Percentiles rank a stretch among this genome's conserved stretches.
These are phyloP conservation scores for Archivesica marissinica DNA, from an alignment of 1,140 invertebrate species.

Conservation along the genomic window DNA sequence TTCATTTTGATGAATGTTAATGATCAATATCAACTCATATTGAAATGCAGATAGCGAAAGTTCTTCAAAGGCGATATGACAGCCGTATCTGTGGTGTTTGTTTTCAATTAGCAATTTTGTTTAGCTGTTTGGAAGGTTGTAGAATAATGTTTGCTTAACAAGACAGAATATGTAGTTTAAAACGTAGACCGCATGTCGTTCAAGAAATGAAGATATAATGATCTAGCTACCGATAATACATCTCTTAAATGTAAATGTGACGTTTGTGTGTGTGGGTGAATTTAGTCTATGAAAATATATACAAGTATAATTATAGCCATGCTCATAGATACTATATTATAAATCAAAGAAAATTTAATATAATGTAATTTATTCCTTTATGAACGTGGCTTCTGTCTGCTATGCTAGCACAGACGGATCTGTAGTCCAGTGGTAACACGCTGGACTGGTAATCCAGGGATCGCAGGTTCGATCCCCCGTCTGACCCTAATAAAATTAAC, in stretches of 20 bases:
- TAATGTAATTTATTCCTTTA: too few relatives aligned
- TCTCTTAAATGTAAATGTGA: not conserved
- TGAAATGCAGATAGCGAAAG: conserved; percentile 11
- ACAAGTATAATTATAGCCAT: too few relatives aligned
- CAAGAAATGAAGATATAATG: not conserved
- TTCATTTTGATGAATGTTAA: conserved; percentile 29
- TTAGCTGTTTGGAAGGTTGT: not conserved
- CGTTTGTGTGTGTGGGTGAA: not conserved
- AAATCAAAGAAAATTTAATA: too few relatives aligned
- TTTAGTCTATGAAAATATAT: not conserved
- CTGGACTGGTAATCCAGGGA: too few relatives aligned
- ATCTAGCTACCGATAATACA: not conserved
- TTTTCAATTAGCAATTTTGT: conserved; percentile 49
- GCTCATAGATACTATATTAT: too few relatives aligned
- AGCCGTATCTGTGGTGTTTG: conserved; percentile 32
- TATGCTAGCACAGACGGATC: too few relatives aligned
- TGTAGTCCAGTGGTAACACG: too few relatives aligned
- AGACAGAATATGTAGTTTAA: not conserved
- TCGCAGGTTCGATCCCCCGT: too few relatives aligned
- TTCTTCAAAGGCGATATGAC: conserved; percentile 21
- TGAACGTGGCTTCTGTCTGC: too few relatives aligned
- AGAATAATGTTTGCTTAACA: not conserved
- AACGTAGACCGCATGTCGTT: not conserved
- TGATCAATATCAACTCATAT: conserved; percentile 1
- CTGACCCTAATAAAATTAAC: too few relatives aligned